Percentiles rank a stretch among this genome's conserved stretches.
Conservation (phyloP, 1,140 invertebrate genomes). For the Ostrea edulis region DNA sequence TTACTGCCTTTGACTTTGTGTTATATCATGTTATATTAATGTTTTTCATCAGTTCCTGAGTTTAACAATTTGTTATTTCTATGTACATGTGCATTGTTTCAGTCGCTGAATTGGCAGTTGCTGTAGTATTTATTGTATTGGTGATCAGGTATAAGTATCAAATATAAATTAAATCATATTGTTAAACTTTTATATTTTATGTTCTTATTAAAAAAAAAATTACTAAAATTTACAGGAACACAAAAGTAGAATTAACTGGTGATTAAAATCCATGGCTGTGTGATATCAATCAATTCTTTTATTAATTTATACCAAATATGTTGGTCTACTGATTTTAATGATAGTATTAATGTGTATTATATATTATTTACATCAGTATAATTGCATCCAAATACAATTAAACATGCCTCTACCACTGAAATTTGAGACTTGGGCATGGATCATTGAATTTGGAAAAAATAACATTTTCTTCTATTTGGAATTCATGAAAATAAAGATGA, state of each 20-base stretch:
- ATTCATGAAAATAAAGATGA: too few species aligned
- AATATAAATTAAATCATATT: background rate
- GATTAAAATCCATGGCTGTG: slow-evolving; percentile 7
- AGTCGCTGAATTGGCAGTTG: slow-evolving; percentile 13
- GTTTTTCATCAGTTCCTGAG: background rate
- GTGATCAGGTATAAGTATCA: slow-evolving; percentile 35
- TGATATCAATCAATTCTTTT: too few species aligned
- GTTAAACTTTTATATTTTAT: background rate
- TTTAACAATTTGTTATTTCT: background rate
- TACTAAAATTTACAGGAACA: background rate
- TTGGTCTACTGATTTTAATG: too few species aligned
- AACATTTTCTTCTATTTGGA: too few species aligned
- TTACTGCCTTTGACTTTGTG: background rate
- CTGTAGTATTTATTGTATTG: background rate
- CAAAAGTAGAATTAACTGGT: background rate
- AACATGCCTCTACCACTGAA: too few species aligned
- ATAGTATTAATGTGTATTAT: too few species aligned
- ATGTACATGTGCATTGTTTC: background rate
- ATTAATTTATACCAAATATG: too few species aligned
- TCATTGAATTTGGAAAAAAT: too few species aligned
- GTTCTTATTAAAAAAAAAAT: background rate
- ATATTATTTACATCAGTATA: too few species aligned
- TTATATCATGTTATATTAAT: background rate
- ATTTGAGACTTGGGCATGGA: too few species aligned
- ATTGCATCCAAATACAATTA: too few species aligned